A percentile compares a stretch with the other conserved stretches of the same genome.
Evolutionary conservation across 2,888 invertebrate species (phyloP).

Genomic region (Folsomia manolachei): DNA sequence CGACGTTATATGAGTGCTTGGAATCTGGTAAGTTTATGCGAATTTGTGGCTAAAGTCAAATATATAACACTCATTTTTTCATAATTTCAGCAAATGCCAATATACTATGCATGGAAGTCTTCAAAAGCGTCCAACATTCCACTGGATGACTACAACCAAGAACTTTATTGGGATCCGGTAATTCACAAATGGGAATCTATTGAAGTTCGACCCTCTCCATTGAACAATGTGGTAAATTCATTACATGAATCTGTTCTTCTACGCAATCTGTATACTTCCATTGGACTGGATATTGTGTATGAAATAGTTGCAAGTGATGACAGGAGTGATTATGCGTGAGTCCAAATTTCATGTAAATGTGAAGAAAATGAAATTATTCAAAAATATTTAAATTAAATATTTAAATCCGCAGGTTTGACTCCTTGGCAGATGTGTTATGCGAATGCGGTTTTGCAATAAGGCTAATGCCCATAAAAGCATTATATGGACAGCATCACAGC

Average conservation of each 20-base stretch:
- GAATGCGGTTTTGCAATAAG: not conserved
- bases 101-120: slow-evolving; percentile 1
- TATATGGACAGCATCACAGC: not conserved
- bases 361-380: not conserved
- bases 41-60: not conserved
- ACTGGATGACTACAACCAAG: slow-evolving; percentile 20
- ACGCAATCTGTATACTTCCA: not conserved
- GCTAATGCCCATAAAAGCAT: not conserved
- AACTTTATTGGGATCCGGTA: not conserved
- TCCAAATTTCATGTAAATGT: too few species aligned
- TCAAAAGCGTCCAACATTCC: not conserved
- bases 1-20: slow-evolving; percentile 22
- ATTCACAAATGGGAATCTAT: slow-evolving; percentile 2
- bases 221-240: slow-evolving; percentile 2
- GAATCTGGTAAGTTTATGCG: not conserved
- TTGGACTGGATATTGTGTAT: slow-evolving; percentile 11
- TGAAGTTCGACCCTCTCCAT: not conserved
- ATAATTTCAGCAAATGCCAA: slow-evolving; percentile 9
- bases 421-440: not conserved
- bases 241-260: slow-evolving; percentile 2
- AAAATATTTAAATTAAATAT: too few species aligned
- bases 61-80: too few species aligned
- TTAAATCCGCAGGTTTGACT: not conserved
- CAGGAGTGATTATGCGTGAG: not conserved
- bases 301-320: slow-evolving; percentile 9